A percentile compares a stretch with the other conserved stretches of the same genome.
Evolutionary conservation across 2,113 vertebrate species (phyloP).

Genomic region (Gopherus flavomarginatus): DNA sequence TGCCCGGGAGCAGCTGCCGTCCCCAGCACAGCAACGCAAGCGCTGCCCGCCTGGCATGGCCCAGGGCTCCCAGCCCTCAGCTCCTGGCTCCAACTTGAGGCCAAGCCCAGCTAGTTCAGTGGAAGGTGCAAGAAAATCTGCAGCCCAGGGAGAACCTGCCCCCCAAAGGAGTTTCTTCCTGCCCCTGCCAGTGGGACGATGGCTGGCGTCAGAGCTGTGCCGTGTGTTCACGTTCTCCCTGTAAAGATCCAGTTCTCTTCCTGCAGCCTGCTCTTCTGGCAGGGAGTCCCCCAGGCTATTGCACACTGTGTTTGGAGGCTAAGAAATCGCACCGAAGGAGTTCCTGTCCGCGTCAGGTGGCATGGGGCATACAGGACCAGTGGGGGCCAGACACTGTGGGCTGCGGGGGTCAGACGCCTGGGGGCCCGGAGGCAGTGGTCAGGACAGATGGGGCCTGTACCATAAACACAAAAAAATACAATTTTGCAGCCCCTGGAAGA

Average conservation of each 20-base stretch:
- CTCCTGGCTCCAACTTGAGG: neutral
- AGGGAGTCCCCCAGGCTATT: neutral
- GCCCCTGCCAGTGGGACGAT: neutral
- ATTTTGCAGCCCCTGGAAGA: conserved; percentile 38
- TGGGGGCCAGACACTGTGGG: too few relatives aligned
- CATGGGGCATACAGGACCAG: too few relatives aligned
- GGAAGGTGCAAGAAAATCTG: neutral
- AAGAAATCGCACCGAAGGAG: neutral
- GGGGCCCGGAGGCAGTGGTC: too few relatives aligned
- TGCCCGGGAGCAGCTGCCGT: neutral
- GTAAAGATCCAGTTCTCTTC: neutral
- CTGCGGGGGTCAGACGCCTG: too few relatives aligned
- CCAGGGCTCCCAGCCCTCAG: neutral
- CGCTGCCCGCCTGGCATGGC: neutral
- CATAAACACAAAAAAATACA: conserved; percentile 64
- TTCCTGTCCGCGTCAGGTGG: neutral
- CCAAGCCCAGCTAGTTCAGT: neutral
- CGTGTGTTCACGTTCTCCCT: too few relatives aligned
- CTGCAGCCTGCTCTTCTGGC: neutral
- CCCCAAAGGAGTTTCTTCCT: neutral
- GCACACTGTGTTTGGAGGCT: neutral
- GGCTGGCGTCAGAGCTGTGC: too few relatives aligned
- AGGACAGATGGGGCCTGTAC: conserved; percentile 15
- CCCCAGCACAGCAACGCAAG: neutral
- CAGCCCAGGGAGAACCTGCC: neutral